Base-by-base conservation (phyloP, 1,140 invertebrate genomes). In the Micrasema longulum region DNA sequence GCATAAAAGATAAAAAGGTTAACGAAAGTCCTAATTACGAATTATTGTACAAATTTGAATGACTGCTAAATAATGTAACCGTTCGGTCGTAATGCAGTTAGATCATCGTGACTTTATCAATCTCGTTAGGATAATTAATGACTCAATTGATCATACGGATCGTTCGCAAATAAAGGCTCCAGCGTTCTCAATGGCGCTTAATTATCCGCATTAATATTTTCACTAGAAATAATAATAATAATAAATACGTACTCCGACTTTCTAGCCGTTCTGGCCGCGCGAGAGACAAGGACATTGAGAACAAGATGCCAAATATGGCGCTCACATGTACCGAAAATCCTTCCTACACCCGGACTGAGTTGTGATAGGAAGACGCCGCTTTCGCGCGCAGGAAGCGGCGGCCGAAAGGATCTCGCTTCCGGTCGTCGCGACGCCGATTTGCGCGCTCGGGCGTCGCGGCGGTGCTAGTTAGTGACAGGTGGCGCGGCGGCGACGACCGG, bases 261-360 rank as follows among this genome's bases (percentile, higher is more conserved):
- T 35, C 53, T 38, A 57, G 14, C 4, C 53, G n/a, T 31, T n/a
- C 22, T 23, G 63, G 6, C 63, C 20, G 45, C 38, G 45, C 11
- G 63, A 20, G 64, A 16, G 64, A 16, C 18, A 3, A 16, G 43
- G 53, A 35, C 23, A 12, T 3, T 11, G 63, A 31, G 69, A 57
- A 50, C 72, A 73, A 69, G 31, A 66, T 73, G 53, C 72, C 72
- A 69, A 73, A 73, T 73, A 73, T 55, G 72, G 72, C 50, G 22
- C 55, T 73, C 72, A 73, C 60, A 69, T 73, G 72, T 50, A 53
- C 66, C 72, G 66, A 73, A 73, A 73, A 69, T 45, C 41, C 31
- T 16, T n/a, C 72, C 31, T 69, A 69, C 23, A 36, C 18, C 50
- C 41, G 16, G 36, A 38, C 48, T 55, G 12, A n/a, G 16, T 53